phyloP scores from a whole-genome alignment of 2,888 invertebrate species.

The Trichopria drosophilae region DNA sequence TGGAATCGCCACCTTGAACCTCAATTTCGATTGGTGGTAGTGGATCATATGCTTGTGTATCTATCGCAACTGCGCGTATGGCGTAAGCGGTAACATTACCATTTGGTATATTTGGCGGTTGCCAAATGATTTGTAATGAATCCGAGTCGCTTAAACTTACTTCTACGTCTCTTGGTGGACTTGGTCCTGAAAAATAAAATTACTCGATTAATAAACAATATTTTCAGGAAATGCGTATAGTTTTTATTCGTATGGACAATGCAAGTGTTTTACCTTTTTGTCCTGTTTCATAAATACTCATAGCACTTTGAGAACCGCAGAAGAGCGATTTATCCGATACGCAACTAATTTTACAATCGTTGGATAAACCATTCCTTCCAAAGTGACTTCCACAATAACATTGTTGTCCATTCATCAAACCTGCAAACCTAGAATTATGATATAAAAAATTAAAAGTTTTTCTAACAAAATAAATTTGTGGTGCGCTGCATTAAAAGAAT shows the following conservation, averaged over 20 bases:
- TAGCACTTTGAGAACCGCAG: constrained; percentile 71
- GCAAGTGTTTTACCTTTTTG: constrained; percentile 51
- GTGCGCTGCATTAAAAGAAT: too few relatives aligned
- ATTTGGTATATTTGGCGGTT: constrained; percentile 59
- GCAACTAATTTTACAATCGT: constrained; percentile 64
- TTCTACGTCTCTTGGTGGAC: constrained; percentile 69
- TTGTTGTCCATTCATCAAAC: constrained; percentile 57
- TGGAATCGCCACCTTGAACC: constrained; percentile 51
- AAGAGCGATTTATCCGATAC: constrained; percentile 64
- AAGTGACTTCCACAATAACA: constrained; percentile 61
- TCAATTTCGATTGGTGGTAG: constrained; percentile 48
- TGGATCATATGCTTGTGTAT: constrained; percentile 46
- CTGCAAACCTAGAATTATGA: constrained; percentile 61
- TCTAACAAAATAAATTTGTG: too few relatives aligned
- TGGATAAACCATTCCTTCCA: constrained; percentile 47
- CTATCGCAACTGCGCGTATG: constrained; percentile 51
- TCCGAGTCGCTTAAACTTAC: constrained; percentile 62
- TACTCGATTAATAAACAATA: constrained; percentile 1
- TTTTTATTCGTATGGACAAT: constrained; percentile 5
- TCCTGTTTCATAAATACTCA: constrained; percentile 72
- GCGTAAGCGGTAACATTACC: constrained; percentile 59
- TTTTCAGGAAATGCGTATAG: background rate
- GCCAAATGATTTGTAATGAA: constrained; percentile 56
- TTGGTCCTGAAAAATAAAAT: constrained; percentile 63
- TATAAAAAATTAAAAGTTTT: too few relatives aligned